Conservation (phyloP, 2,797 vertebrate genomes). For the Naso thynnoides region DNA sequence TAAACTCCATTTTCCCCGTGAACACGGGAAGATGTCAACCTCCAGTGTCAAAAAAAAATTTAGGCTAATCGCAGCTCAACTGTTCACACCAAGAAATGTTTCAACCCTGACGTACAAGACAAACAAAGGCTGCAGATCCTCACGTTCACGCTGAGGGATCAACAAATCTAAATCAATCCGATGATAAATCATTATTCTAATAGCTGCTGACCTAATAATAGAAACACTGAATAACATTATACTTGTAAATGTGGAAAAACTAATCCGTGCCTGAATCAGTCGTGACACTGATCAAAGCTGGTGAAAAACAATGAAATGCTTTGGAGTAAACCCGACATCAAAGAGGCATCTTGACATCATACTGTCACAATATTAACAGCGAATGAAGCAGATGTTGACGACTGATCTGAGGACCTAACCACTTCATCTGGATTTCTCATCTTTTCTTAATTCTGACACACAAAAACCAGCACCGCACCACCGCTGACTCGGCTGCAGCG, state of each 20-base stretch:
- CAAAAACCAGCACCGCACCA: neutral
- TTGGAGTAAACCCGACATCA: slow-evolving; percentile 12
- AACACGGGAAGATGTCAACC: slow-evolving; percentile 7
- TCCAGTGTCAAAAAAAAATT: too few species aligned
- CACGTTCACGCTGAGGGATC: neutral
- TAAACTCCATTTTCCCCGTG: slow-evolving; percentile 24
- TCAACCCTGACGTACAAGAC: neutral
- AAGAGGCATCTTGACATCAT: slow-evolving; percentile 8
- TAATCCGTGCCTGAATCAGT: neutral
- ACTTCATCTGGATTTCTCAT: neutral
- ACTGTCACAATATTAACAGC: slow-evolving; percentile 6
- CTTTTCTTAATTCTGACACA: neutral
- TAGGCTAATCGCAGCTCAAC: neutral
- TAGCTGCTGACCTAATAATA: neutral
- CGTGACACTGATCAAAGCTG: slow-evolving; percentile 19
- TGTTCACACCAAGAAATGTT: neutral
- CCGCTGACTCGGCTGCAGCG: neutral
- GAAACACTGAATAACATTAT: neutral
- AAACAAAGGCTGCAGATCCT: neutral
- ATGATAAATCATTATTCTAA: neutral
- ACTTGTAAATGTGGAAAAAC: neutral
- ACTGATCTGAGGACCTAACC: neutral
- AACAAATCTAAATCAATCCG: neutral
- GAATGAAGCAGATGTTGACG: neutral
- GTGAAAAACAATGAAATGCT: neutral